Conservation (phyloP, 1,140 invertebrate species). For the Brachionus koreanus region DNA sequence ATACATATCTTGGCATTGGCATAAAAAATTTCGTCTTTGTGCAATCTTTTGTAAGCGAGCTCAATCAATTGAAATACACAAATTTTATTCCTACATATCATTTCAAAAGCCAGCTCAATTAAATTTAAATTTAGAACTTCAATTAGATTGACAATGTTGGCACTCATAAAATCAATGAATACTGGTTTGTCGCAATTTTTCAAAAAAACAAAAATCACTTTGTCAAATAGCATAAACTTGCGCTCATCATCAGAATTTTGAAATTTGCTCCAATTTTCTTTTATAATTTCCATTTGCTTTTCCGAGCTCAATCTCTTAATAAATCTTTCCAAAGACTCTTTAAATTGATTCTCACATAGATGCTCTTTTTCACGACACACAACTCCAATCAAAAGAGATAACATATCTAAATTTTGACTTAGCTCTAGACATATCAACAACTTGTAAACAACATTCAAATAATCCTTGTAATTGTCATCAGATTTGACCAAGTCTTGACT, state of each 20-base stretch:
- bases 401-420: slow-evolving; percentile 54
- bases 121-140: slow-evolving; percentile 49
- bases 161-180: slow-evolving; percentile 52
- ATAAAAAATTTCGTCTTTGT: slow-evolving; percentile 55
- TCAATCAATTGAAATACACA: slow-evolving; percentile 56
- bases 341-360: slow-evolving; percentile 53
- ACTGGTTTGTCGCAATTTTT: slow-evolving; percentile 51
- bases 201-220: slow-evolving; percentile 29
- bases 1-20: slow-evolving; percentile 54
- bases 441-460: slow-evolving; percentile 52
- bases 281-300: slow-evolving; percentile 1
- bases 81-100: slow-evolving; percentile 39
- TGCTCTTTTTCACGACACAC: slow-evolving; percentile 56
- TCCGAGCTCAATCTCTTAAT: slow-evolving; percentile 49
- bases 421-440: slow-evolving; percentile 54
- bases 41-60: slow-evolving; percentile 54
- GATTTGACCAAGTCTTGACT: slow-evolving; percentile 52
- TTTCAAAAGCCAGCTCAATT: slow-evolving; percentile 47
- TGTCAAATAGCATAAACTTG: slow-evolving; percentile 26
- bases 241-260: slow-evolving; percentile 2
- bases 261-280: slow-evolving; percentile 34
- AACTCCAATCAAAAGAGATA: slow-evolving; percentile 55
- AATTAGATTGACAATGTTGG: slow-evolving; percentile 53
- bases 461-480: slow-evolving; percentile 51
- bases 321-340: slow-evolving; percentile 51